Conservation (phyloP, 2,888 invertebrate species). For the Euplexia lucipara region DNA sequence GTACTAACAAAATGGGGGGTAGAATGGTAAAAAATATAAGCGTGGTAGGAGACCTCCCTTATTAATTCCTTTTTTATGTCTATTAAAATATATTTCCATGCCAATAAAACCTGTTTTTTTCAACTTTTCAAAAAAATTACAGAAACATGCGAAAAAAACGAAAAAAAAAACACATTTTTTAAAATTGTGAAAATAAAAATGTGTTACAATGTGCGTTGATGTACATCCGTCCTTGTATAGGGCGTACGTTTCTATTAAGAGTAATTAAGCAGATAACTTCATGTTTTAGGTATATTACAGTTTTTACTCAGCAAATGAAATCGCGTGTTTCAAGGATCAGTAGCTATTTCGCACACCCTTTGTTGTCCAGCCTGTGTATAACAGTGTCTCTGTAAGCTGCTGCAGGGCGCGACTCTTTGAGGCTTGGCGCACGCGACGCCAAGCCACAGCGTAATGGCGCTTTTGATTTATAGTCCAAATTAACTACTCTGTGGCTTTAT, state of each 20-base stretch:
- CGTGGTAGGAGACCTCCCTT: too few species aligned
- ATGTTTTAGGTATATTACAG: conserved; percentile 6
- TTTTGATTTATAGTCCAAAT: conserved; percentile 70
- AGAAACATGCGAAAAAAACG: too few species aligned
- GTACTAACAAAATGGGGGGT: too few species aligned
- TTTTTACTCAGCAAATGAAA: conserved; percentile 59
- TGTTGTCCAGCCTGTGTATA: conserved; percentile 66
- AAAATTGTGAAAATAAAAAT: too few species aligned
- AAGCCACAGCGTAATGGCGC: conserved; percentile 55
- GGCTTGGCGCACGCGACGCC: conserved; percentile 80
- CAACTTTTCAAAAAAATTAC: too few species aligned
- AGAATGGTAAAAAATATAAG: too few species aligned
- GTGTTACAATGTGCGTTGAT: too few species aligned
- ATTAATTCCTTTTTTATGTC: too few species aligned
- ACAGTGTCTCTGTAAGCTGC: conserved; percentile 64
- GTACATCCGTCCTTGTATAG: conserved; percentile 7
- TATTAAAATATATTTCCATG: too few species aligned
- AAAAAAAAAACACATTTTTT: too few species aligned
- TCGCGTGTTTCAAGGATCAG: conserved; percentile 64
- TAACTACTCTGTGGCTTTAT: conserved; percentile 46
- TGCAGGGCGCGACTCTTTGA: conserved; percentile 73
- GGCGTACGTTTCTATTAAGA: conserved; percentile 6
- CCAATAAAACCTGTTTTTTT: too few species aligned
- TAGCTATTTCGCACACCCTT: conserved; percentile 72
- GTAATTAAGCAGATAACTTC: conserved; percentile 13